phyloP scores from a whole-genome alignment of 2,113 vertebrate species.

The Isurus oxyrinchus region DNA sequence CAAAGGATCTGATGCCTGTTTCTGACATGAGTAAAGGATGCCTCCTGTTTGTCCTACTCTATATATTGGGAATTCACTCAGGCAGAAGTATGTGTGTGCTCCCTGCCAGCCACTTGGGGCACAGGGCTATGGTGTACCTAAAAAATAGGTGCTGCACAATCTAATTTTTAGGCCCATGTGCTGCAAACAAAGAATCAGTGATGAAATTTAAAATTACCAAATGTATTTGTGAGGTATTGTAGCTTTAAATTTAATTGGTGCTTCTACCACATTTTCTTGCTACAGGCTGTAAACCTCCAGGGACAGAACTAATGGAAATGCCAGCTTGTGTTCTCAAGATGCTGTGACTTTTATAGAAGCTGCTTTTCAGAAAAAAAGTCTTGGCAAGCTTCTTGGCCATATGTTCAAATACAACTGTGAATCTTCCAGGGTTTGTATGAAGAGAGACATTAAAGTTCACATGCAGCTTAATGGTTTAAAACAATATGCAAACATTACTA shows the following conservation, averaged over 20 bases:
- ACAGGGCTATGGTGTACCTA: neutral
- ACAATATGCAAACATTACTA: neutral
- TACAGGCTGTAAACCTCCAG: neutral
- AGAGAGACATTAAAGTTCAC: neutral
- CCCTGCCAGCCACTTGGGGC: neutral
- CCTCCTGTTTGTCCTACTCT: neutral
- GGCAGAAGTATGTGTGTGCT: no score
- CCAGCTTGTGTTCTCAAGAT: slow-evolving; percentile 4
- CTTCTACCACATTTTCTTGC: neutral
- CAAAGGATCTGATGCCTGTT: neutral
- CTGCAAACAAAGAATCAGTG: neutral
- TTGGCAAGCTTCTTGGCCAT: neutral
- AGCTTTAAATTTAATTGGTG: slow-evolving; percentile 18
- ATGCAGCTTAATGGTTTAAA: neutral
- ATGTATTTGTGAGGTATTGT: neutral
- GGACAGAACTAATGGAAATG: slow-evolving; percentile 26
- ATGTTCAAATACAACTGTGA: neutral
- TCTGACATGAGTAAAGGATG: neutral
- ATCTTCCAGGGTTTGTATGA: neutral
- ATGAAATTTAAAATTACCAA: neutral
- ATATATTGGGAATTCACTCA: neutral
- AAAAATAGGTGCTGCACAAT: neutral
- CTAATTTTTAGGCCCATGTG: neutral
- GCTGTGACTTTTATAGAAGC: slow-evolving; percentile 24
- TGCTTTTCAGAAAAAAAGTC: slow-evolving; percentile 14